A percentile compares a stretch with the other conserved stretches of the same genome.
phyloP scores from a whole-genome alignment of 2,888 invertebrate genomes.

The Uropetala carovei region DNA sequence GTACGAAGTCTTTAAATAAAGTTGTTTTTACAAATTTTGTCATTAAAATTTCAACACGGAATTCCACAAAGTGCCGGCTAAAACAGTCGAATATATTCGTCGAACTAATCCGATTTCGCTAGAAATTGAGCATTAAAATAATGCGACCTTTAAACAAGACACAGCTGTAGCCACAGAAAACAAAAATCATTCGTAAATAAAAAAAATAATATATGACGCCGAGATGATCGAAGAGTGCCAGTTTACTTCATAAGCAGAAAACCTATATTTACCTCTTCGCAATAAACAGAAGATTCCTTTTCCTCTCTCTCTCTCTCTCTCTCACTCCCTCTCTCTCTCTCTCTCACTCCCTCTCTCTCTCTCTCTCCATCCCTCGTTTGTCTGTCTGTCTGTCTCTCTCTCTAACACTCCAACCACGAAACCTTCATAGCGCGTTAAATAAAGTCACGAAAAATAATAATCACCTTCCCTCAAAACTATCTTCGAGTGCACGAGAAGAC shows the following conservation, averaged over 20 bases:
- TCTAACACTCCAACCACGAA: background rate
- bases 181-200: too few species aligned
- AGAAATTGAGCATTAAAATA: background rate
- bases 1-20: too few species aligned
- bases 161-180: background rate
- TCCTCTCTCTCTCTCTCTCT: background rate
- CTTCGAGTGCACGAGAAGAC: background rate
- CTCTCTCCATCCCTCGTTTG: too few species aligned
- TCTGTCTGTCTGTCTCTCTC: too few species aligned
- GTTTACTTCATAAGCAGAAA: background rate
- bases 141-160: background rate
- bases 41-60: too few species aligned
- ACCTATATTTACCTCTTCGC: background rate
- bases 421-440: background rate
- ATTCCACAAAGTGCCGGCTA: too few species aligned
- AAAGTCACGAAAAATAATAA: conserved; percentile 24
- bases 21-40: too few species aligned
- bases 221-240: too few species aligned
- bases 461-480: background rate
- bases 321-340: background rate
- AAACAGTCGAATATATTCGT: too few species aligned
- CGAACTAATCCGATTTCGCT: too few species aligned
- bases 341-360: background rate
- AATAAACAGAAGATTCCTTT: background rate
- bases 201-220: too few species aligned